Evolutionary conservation across 2,113 vertebrate species (phyloP).

Genomic region (Pangasianodon gigas): DNA sequence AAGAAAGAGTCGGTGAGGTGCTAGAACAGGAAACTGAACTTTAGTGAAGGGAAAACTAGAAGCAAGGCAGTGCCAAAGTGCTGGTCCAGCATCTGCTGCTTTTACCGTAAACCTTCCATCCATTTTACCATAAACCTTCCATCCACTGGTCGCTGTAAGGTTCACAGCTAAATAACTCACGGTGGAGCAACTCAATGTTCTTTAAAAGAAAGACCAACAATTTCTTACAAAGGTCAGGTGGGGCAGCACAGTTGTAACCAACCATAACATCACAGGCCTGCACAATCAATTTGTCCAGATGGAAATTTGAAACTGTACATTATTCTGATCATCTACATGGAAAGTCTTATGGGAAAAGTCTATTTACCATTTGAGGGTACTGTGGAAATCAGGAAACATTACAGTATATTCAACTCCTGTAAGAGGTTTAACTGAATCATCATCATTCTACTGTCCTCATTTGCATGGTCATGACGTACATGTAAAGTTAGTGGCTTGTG

Average conservation of each 20-base stretch:
- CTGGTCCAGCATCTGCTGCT: conserved; percentile 39
- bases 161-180: conserved; percentile 37
- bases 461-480: conserved; percentile 17
- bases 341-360: background rate
- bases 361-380: background rate
- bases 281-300: background rate
- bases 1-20: conserved; percentile 43
- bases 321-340: conserved; percentile 8
- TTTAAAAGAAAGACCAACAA: background rate
- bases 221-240: conserved; percentile 54
- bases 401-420: background rate
- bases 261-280: background rate
- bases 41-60: conserved; percentile 41
- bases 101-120: conserved; percentile 50
- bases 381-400: background rate
- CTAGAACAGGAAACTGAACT: conserved; percentile 48
- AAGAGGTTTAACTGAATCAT: background rate
- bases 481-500: conserved; percentile 9
- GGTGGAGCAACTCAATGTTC: conserved; percentile 12
- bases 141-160: conserved; percentile 31
- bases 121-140: conserved; percentile 50
- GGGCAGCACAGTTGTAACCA: conserved; percentile 27
- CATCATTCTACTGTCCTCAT: conserved; percentile 4
- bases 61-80: conserved; percentile 36
- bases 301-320: background rate